A percentile compares a stretch with the other conserved stretches of the same genome.
Conservation (phyloP, 2,888 invertebrate species). For the Boloria selene region DNA sequence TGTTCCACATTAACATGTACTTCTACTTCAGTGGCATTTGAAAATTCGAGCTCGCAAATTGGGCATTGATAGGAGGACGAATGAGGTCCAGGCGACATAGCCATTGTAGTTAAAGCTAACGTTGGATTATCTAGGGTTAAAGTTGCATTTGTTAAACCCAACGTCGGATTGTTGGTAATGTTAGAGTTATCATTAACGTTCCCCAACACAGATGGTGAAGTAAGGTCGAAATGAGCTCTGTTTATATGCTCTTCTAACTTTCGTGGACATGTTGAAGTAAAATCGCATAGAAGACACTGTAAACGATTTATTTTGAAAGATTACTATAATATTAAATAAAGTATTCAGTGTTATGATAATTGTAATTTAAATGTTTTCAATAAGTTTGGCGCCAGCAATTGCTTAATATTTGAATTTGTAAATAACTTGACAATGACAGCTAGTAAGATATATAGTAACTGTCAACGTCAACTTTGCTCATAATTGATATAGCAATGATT, state of each 20-base stretch:
- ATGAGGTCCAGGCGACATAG: constrained; percentile 74
- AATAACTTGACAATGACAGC: constrained; percentile 1
- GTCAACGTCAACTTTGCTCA: constrained; percentile 13
- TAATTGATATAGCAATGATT: too few relatives aligned
- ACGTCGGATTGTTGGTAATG: constrained; percentile 57
- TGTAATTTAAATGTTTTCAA: background rate
- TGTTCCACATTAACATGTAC: constrained; percentile 93
- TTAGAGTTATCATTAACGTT: constrained; percentile 64
- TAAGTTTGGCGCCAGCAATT: constrained; percentile 10
- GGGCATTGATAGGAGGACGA: constrained; percentile 87
- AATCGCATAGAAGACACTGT: constrained; percentile 90
- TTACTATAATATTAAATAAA: background rate
- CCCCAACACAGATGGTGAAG: constrained; percentile 85
- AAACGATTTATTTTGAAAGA: constrained; percentile 43
- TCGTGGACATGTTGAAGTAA: constrained; percentile 87
- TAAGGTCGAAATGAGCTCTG: constrained; percentile 91
- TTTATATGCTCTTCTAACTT: constrained; percentile 92
- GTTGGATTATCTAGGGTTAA: constrained; percentile 58
- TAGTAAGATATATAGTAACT: background rate
- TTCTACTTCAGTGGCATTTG: constrained; percentile 89
- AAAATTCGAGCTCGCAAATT: constrained; percentile 88
- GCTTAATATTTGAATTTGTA: constrained; percentile 2
- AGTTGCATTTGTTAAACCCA: constrained; percentile 61
- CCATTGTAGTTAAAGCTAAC: constrained; percentile 64
- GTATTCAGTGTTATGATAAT: background rate